Evolutionary conservation across 1,140 invertebrate species (phyloP).

Genomic region (Hypothenemus hampei): DNA sequence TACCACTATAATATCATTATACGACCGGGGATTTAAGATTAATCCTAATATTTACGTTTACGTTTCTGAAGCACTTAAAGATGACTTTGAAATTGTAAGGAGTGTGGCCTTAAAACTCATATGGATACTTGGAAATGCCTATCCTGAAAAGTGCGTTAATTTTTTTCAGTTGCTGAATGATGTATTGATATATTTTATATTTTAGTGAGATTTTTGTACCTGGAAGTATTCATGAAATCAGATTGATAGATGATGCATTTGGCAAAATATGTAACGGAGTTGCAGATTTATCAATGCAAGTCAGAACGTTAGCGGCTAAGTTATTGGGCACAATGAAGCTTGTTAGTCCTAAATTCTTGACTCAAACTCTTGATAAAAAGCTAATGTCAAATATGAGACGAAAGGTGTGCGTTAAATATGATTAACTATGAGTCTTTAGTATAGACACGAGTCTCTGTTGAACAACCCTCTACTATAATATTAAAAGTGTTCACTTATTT

Average conservation of each 20-base stretch:
- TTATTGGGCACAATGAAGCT: slow-evolving; percentile 79
- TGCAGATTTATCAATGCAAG: slow-evolving; percentile 85
- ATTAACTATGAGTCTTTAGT: not conserved
- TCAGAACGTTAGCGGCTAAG: slow-evolving; percentile 73
- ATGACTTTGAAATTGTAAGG: slow-evolving; percentile 93
- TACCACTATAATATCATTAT: slow-evolving; percentile 74
- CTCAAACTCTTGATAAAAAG: slow-evolving; percentile 97
- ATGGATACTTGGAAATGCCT: slow-evolving; percentile 77
- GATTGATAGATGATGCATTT: slow-evolving; percentile 95
- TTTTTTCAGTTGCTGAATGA: slow-evolving; percentile 7
- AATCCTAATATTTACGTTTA: slow-evolving; percentile 74
- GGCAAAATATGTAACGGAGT: slow-evolving; percentile 90
- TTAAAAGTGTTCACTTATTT: not conserved
- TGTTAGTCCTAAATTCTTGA: slow-evolving; percentile 84
- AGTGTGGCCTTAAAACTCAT: slow-evolving; percentile 80
- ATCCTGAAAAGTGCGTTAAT: slow-evolving; percentile 74
- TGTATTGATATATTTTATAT: not conserved
- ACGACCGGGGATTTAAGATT: slow-evolving; percentile 73
- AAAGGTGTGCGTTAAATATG: slow-evolving; percentile 41
- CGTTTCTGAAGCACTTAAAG: slow-evolving; percentile 75
- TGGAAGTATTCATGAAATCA: slow-evolving; percentile 69
- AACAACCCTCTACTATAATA: no score
- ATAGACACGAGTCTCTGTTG: no score
- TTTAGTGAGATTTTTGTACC: slow-evolving; percentile 58
- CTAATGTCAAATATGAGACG: slow-evolving; percentile 94